phyloP scores from a whole-genome alignment of 2,113 vertebrate genomes.

The Psittacus erithacus region DNA sequence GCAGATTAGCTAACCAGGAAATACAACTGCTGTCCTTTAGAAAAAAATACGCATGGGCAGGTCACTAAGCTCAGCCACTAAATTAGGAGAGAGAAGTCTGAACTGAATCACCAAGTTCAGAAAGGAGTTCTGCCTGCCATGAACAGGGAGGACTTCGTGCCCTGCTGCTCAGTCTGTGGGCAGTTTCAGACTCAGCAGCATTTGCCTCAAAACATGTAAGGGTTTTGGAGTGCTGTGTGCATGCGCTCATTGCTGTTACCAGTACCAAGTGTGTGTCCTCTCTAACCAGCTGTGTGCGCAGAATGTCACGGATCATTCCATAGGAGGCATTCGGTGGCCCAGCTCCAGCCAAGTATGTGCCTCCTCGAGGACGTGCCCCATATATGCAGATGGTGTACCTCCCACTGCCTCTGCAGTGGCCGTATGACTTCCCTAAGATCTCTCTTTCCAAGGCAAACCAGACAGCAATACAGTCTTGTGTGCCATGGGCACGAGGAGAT shows the following conservation, averaged over 20 bases:
- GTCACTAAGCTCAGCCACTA: neutral
- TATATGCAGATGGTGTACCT: rapidly evolving
- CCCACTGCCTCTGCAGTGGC: rapidly evolving
- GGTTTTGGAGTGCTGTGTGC: rapidly evolving
- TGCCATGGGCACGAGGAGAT: neutral
- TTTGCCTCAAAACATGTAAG: rapidly evolving
- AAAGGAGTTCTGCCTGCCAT: neutral
- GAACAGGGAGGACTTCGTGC: neutral
- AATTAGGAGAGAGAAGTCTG: neutral
- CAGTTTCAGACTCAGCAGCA: rapidly evolving
- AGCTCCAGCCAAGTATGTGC: neutral
- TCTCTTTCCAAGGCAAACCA: neutral
- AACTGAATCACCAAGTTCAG: rapidly evolving
- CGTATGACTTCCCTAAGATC: rapidly evolving
- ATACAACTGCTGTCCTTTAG: neutral
- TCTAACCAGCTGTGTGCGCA: rapidly evolving
- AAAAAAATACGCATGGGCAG: neutral
- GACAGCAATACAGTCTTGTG: rapidly evolving
- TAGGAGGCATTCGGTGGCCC: rapidly evolving
- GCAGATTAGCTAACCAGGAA: slow-evolving; percentile 12
- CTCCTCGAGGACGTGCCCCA: rapidly evolving
- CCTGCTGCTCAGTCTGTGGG: rapidly evolving
- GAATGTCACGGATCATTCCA: rapidly evolving
- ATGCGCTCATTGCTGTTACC: rapidly evolving
- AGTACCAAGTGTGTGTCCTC: rapidly evolving